These are phyloP conservation scores for Cactoblastis cactorum DNA, from an alignment of 2,888 invertebrate genomes.

Conservation along the genomic window DNA sequence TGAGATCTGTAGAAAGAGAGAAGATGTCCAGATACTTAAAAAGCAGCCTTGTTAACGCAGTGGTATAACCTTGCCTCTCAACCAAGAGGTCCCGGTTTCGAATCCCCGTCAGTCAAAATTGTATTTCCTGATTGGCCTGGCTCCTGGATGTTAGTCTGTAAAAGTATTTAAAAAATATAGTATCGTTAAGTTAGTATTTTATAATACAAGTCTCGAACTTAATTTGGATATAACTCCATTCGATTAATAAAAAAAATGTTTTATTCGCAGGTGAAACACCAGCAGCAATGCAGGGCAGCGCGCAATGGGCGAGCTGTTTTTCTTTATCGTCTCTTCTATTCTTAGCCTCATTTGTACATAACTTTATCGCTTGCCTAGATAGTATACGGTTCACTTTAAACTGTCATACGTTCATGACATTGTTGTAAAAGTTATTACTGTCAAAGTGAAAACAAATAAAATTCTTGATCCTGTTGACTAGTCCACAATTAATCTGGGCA, in stretches of 20 bases:
- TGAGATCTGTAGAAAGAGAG: too few relatives aligned
- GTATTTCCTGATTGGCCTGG: too few relatives aligned
- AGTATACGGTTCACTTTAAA: background rate
- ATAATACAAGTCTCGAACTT: background rate
- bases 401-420: background rate
- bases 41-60: too few relatives aligned
- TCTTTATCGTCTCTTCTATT: constrained; percentile 41
- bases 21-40: too few relatives aligned
- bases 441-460: background rate
- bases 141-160: too few relatives aligned
- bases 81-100: too few relatives aligned
- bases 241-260: background rate
- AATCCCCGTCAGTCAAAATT: too few relatives aligned
- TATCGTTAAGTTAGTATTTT: too few relatives aligned
- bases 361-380: background rate
- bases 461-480: background rate
- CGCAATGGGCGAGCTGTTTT: constrained; percentile 58
- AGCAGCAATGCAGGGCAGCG: constrained; percentile 90
- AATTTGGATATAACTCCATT: background rate
- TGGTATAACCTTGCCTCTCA: too few relatives aligned
- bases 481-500: background rate
- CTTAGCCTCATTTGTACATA: constrained; percentile 30
- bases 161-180: too few relatives aligned
- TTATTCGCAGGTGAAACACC: constrained; percentile 86
- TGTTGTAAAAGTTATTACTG: background rate